Conservation (phyloP, 1,140 invertebrate species). For the Globodera rostochiensis region DNA sequence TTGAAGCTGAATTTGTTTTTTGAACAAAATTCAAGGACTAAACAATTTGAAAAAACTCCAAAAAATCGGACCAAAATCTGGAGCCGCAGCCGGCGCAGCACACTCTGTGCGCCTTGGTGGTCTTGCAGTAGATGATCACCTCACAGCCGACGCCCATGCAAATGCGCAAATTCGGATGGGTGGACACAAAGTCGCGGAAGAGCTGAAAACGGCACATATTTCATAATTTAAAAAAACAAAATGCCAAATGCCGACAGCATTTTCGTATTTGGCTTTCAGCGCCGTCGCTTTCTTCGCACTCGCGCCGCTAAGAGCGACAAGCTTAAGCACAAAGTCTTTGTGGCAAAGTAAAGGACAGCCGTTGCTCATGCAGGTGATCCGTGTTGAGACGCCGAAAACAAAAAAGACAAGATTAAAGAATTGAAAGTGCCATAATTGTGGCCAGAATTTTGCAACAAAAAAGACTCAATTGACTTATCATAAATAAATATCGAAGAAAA, state of each 20-base stretch:
- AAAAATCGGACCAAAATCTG: slow-evolving; percentile 75
- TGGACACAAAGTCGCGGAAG: slow-evolving; percentile 90
- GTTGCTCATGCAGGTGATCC: slow-evolving; percentile 30
- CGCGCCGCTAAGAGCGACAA: slow-evolving; percentile 70
- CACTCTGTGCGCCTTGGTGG: slow-evolving; percentile 78
- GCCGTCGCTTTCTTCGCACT: not conserved
- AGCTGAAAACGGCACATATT: slow-evolving; percentile 58
- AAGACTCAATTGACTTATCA: not conserved
- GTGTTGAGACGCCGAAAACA: slow-evolving; percentile 17
- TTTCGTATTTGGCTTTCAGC: slow-evolving; percentile 86
- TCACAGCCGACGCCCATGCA: slow-evolving; percentile 95
- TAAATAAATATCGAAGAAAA: no score
- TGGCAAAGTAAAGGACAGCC: slow-evolving; percentile 87
- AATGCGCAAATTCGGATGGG: slow-evolving; percentile 73
- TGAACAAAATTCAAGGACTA: slow-evolving; percentile 22
- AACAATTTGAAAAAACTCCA: slow-evolving; percentile 1
- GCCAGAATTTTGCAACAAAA: not conserved
- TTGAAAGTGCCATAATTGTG: no score
- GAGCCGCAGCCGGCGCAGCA: slow-evolving; percentile 79
- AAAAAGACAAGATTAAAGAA: slow-evolving; percentile 1
- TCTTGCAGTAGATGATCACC: slow-evolving; percentile 78
- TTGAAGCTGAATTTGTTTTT: slow-evolving; percentile 72
- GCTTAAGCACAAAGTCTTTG: slow-evolving; percentile 88
- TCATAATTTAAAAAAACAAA: not conserved
- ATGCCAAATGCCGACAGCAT: slow-evolving; percentile 71